phyloP scores from a whole-genome alignment of 2,888 invertebrate genomes.

The Apamea anceps region DNA sequence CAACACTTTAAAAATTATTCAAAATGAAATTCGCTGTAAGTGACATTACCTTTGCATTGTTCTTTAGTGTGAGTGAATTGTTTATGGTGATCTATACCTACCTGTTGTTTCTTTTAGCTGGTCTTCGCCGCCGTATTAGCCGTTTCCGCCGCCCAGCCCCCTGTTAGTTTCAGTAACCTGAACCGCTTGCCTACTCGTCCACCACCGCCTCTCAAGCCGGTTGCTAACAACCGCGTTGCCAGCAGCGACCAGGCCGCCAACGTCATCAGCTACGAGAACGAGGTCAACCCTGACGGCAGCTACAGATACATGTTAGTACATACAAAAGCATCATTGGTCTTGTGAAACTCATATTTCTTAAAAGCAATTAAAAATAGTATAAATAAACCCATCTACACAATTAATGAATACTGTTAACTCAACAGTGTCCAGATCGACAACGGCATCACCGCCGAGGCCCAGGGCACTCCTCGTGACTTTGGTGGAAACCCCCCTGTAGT shows the following conservation, averaged over 20 bases:
- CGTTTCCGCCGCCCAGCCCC: constrained; percentile 76
- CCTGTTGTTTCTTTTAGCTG: constrained; percentile 63
- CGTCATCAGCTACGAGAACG: constrained; percentile 81
- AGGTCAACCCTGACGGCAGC: constrained; percentile 85
- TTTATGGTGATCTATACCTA: neutral
- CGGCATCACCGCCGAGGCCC: constrained; percentile 91
- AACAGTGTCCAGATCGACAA: constrained; percentile 91
- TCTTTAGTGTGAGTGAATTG: constrained; percentile 4
- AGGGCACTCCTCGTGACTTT: constrained; percentile 89
- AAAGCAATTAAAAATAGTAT: neutral
- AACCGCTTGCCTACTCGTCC: constrained; percentile 38
- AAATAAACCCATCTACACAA: neutral
- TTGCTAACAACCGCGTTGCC: constrained; percentile 52
- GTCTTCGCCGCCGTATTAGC: constrained; percentile 78
- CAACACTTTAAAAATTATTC: constrained; percentile 16
- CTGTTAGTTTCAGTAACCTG: constrained; percentile 30
- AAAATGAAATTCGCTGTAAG: constrained; percentile 82
- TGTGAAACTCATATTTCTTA: neutral
- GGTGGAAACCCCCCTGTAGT: constrained; percentile 83
- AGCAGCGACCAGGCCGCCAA: constrained; percentile 75
- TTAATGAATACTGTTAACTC: constrained; percentile 26
- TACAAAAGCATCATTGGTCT: neutral
- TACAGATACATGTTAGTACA: constrained; percentile 86
- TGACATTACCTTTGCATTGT: constrained; percentile 27
- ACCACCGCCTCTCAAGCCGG: constrained; percentile 49